phyloP scores from a whole-genome alignment of 2,888 invertebrate species.

The Drosophila algonquin region DNA sequence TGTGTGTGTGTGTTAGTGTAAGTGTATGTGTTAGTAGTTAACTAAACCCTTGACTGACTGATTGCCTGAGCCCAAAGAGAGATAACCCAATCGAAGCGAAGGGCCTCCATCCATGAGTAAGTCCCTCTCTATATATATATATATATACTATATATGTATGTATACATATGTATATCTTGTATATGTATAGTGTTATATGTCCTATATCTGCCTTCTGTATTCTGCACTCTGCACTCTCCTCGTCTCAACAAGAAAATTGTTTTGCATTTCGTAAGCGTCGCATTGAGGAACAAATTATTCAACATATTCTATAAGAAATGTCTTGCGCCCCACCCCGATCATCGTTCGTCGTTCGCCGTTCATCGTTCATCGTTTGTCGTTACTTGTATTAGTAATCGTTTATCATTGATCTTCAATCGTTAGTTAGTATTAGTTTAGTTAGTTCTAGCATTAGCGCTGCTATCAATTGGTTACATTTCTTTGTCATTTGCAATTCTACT shows the following conservation, averaged over 20 bases:
- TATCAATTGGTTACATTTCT: constrained; percentile 1
- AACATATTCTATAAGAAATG: constrained; percentile 51
- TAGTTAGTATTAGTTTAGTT: constrained; percentile 4
- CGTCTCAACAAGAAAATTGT: constrained; percentile 25
- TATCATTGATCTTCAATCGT: constrained; percentile 27
- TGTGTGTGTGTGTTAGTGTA: constrained; percentile 16
- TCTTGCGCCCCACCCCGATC: constrained; percentile 10
- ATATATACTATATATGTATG: constrained; percentile 49
- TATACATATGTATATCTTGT: constrained; percentile 66
- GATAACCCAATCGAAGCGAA: constrained; percentile 6
- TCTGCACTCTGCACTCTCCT: constrained; percentile 17
- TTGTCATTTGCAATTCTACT: constrained; percentile 11
- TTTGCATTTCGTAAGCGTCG: constrained; percentile 51
- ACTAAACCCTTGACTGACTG: constrained; percentile 54
- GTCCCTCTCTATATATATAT: constrained; percentile 32
- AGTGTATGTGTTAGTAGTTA: constrained; percentile 32
- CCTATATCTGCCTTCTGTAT: constrained; percentile 27
- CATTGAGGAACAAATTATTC: constrained; percentile 77
- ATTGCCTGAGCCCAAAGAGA: constrained; percentile 17
- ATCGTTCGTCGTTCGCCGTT: constrained; percentile 26
- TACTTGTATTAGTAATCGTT: constrained; percentile 19
- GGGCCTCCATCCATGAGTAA: constrained; percentile 5
- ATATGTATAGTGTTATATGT: constrained; percentile 68
- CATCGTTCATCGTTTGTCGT: constrained; percentile 23
- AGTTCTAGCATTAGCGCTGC: constrained; percentile 20